Percentiles rank a stretch among this genome's conserved stretches.
Evolutionary conservation across 1,140 invertebrate genomes (phyloP).

Genomic region (Coptotermes formosanus): DNA sequence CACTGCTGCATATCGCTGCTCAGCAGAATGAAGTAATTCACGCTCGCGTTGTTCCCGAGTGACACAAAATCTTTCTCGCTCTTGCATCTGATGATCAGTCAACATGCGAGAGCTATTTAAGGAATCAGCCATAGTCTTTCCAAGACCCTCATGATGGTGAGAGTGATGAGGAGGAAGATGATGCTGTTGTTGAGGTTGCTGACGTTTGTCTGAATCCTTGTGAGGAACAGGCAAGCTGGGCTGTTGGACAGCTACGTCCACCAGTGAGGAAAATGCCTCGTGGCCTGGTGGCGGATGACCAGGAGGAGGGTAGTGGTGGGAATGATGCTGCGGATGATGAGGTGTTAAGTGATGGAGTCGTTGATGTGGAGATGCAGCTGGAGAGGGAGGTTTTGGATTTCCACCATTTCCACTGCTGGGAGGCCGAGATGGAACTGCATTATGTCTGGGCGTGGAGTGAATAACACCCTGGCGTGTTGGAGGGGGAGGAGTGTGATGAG

Average conservation of each 20-base stretch:
- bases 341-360: slow-evolving; percentile 54
- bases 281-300: slow-evolving; percentile 59
- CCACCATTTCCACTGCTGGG: slow-evolving; percentile 25
- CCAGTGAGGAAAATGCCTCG: slow-evolving; percentile 80
- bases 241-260: slow-evolving; percentile 82
- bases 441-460: slow-evolving; percentile 58
- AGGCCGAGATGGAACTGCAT: slow-evolving; percentile 45
- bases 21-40: slow-evolving; percentile 41
- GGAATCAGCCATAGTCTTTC: slow-evolving; percentile 58
- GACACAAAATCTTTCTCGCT: slow-evolving; percentile 38
- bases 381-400: slow-evolving; percentile 31
- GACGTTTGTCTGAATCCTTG: slow-evolving; percentile 36
- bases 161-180: slow-evolving; percentile 22
- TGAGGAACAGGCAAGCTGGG: slow-evolving; percentile 76
- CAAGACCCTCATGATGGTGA: slow-evolving; percentile 57
- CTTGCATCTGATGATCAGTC: slow-evolving; percentile 46
- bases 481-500: slow-evolving; percentile 49
- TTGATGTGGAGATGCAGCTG: slow-evolving; percentile 45
- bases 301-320: slow-evolving; percentile 41
- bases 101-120: slow-evolving; percentile 20
- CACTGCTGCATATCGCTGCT: slow-evolving; percentile 46
- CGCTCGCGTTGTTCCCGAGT: slow-evolving; percentile 40
- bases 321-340: slow-evolving; percentile 44
- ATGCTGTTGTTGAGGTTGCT: slow-evolving; percentile 22
- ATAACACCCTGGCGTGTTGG: slow-evolving; percentile 64